Base-by-base conservation (phyloP, 2,888 invertebrate species). In the Kuschelorhynchus macadamiae region DNA sequence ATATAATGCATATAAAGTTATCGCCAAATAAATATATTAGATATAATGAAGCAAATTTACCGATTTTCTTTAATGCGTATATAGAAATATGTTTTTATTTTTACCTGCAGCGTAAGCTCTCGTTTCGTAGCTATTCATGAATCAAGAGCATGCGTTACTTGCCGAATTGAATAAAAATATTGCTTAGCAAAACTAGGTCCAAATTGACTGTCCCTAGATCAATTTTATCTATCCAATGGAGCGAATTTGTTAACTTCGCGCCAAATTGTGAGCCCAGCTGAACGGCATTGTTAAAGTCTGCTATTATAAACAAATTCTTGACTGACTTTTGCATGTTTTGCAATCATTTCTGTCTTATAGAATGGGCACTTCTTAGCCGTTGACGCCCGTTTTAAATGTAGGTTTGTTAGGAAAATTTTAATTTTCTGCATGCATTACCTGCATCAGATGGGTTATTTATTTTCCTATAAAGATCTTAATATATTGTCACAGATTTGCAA, bases 321-420 rank as follows among this genome's bases (percentile, higher is more conserved):
- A 55, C 64, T 69, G 69, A 21, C 30, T 65, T 70, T 42, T 14
- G 41, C 16, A 70, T 61, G 65, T 60, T 56, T 70, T 57, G 57
- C 62, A 62, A 62, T 67, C 30, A 66, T 53, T 70, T 53, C 44
- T 56, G 53, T 67, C 59, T 53, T 20, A 66, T 50, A 73, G 46
- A 65, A 77, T 77, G 76, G 75, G 73, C 56, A 74, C 75, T 52
- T 73, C 74, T 12, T 76, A 75, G 64, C 75, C 75, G n/a, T 70
- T 77, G 53, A 67, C 76, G 70, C 77, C 76, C 39, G 73, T 75
- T 21, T 64, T 77, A 60, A 77, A 77, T 71, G 77, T 77, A 77
- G 77, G 77, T 77, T 63, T 57, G 32, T 62, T 42, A 4, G 14
- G 41, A 14, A 39, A 7, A 14, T 16, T 42, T 42, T 42, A 33